phyloP scores from a whole-genome alignment of 2,888 invertebrate genomes.

The Clostera curtula region DNA sequence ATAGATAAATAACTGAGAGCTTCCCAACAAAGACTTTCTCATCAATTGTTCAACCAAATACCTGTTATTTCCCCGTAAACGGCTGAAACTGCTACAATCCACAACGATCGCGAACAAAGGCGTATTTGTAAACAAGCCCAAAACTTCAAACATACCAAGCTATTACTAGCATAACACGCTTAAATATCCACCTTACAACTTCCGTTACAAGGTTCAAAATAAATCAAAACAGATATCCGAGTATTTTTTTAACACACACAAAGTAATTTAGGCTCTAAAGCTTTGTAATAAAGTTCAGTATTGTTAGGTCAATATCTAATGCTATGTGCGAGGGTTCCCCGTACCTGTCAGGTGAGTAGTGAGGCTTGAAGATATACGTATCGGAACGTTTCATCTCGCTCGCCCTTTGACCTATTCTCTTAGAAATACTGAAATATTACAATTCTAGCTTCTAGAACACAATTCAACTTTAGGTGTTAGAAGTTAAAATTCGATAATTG shows the following conservation, averaged over 20 bases:
- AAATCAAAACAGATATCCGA: no score
- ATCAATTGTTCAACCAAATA: no score
- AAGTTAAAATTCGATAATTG: no score
- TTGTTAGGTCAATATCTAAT: no score
- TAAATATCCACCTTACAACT: slow-evolving; percentile 9
- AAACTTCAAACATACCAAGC: slow-evolving; percentile 26
- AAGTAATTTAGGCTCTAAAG: no score
- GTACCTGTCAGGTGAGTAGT: slow-evolving; percentile 41
- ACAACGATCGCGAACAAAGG: slow-evolving; percentile 26
- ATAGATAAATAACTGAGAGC: no score
- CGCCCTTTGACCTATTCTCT: slow-evolving; percentile 25
- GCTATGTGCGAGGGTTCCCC: slow-evolving; percentile 24
- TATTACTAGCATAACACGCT: slow-evolving; percentile 19
- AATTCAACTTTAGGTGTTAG: no score
- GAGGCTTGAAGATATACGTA: slow-evolving; percentile 39
- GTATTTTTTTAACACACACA: no score
- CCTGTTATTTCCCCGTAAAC: background rate
- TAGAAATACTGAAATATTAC: no score
- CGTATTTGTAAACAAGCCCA: slow-evolving; percentile 29
- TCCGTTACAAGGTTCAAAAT: slow-evolving; percentile 6
- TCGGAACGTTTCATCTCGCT: slow-evolving; percentile 35
- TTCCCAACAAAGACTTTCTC: no score
- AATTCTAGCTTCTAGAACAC: no score
- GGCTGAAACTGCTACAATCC: slow-evolving; percentile 14
- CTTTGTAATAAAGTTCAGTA: slow-evolving; percentile 7